A percentile compares a stretch with the other conserved stretches of the same genome.
These are phyloP conservation scores for Tragulus kanchil DNA, from an alignment of 2,113 vertebrate genomes.

Conservation along the genomic window DNA sequence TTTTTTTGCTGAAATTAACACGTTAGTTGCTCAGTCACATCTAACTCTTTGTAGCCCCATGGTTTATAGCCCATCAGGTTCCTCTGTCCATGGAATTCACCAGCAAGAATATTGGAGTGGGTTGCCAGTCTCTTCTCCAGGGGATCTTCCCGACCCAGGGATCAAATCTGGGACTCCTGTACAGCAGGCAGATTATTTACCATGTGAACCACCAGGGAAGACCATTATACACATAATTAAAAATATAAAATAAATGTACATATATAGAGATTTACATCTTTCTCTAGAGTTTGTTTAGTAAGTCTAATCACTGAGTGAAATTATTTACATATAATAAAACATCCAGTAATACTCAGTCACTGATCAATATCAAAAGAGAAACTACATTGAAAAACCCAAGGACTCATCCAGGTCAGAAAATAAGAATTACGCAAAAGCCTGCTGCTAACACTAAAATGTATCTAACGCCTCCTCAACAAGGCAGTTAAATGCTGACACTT, in stretches of 20 bases:
- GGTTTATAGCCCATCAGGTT: neutral
- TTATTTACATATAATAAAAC: constrained; percentile 47
- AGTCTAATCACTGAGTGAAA: neutral
- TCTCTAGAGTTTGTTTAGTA: neutral
- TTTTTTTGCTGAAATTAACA: neutral
- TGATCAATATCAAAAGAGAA: constrained; percentile 13
- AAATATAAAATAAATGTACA: neutral
- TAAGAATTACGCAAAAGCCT: constrained; percentile 66
- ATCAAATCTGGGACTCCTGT: neutral
- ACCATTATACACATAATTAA: neutral
- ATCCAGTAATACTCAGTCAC: neutral
- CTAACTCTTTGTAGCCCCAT: neutral
- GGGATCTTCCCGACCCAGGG: neutral
- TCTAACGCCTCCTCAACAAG: neutral
- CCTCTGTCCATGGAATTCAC: neutral
- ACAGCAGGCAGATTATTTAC: neutral
- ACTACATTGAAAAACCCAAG: constrained; percentile 46
- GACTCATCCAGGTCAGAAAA: constrained; percentile 58
- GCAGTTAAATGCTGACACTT: constrained; percentile 68
- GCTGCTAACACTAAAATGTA: constrained; percentile 62
- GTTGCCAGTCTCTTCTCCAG: neutral
- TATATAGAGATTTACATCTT: neutral
- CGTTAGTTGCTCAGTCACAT: neutral
- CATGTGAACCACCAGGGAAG: neutral
- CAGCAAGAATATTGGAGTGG: neutral